Evolutionary conservation across 1,140 invertebrate genomes (phyloP), one percentile per base, ranked within the genome.

Genomic region (Wiebesia pumilae): DNA sequence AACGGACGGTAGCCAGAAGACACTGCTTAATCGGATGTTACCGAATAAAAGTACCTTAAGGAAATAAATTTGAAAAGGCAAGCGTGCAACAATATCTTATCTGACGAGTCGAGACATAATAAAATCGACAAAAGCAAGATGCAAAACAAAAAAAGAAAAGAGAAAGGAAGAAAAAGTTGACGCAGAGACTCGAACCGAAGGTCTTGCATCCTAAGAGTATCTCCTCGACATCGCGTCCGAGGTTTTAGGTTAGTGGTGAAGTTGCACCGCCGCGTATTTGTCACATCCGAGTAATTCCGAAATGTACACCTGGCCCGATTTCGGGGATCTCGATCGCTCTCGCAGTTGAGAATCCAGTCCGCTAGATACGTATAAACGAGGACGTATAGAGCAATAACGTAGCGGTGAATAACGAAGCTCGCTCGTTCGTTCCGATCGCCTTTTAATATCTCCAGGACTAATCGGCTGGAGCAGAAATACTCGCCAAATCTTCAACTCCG

Each of bases 271-370:
- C n/a, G 87, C 91, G 89, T 92, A 93, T 93, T 93, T 93, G 92
- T 93, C 92, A 92, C 92, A 93, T 92, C 91, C 90, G 90, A 92
- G 91, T 92, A 92, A 93, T 93, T 92, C 91, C 88, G 71, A 87
- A 84, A 87, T 89, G 85, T 89, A 91, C 92, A 93, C 92, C 92
- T 93, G 92, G 90, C 85, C 24, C 67, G 24, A 81, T 73, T 77
- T 84, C 51, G 47, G 58, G 33, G 40, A 80, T 71, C 51, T 69
- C 83, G 35, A 58, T 58, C 54, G 54, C 12, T 58, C 54, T 58
- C 54, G 24, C 58, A 62, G 58, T 62, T 38, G 77, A 87, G 86
- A 83, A 80, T 71, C 27, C 75, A 54, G 85, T 88, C 89, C 90
- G 85, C 86, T 81, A 71, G 65, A 73, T 51, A 84, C 86, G 88